Evolutionary conservation across 2,113 vertebrate genomes (phyloP).

Genomic region (Chaetorhynchus papuensis): DNA sequence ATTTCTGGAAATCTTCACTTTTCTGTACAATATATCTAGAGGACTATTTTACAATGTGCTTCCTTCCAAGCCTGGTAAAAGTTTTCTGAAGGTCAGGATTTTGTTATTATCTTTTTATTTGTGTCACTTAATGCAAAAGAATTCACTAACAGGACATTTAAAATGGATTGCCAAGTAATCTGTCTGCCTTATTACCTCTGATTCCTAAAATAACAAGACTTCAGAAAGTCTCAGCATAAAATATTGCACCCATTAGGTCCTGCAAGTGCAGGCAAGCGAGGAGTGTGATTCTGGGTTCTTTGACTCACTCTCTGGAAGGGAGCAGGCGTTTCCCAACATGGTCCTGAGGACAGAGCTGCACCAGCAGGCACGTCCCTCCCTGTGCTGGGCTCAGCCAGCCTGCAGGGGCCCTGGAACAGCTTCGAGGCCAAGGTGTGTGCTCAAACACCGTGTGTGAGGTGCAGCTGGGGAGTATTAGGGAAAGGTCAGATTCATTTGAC

Average conservation of each 20-base stretch:
- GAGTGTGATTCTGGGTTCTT: background rate
- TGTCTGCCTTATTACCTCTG: background rate
- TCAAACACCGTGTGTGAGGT: rapidly evolving
- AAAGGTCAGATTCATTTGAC: background rate
- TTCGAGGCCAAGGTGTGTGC: background rate
- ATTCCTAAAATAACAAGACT: background rate
- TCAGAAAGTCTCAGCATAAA: background rate
- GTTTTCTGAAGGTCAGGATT: background rate
- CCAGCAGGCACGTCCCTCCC: background rate
- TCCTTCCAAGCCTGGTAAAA: background rate
- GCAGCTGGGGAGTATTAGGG: background rate
- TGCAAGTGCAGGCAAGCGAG: background rate
- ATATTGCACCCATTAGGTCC: background rate
- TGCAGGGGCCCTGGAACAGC: too few species aligned
- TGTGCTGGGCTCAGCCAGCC: background rate
- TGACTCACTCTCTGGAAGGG: background rate
- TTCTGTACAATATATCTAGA: background rate
- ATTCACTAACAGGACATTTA: background rate
- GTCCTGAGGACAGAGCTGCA: background rate
- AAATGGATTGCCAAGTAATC: background rate
- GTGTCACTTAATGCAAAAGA: background rate
- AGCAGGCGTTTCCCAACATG: rapidly evolving
- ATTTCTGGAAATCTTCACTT: background rate
- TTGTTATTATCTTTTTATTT: background rate
- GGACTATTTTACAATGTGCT: background rate